Percentiles rank a stretch among this genome's conserved stretches.
Evolutionary conservation across 2,888 invertebrate species (phyloP).

Genomic region (Aquatica leii): DNA sequence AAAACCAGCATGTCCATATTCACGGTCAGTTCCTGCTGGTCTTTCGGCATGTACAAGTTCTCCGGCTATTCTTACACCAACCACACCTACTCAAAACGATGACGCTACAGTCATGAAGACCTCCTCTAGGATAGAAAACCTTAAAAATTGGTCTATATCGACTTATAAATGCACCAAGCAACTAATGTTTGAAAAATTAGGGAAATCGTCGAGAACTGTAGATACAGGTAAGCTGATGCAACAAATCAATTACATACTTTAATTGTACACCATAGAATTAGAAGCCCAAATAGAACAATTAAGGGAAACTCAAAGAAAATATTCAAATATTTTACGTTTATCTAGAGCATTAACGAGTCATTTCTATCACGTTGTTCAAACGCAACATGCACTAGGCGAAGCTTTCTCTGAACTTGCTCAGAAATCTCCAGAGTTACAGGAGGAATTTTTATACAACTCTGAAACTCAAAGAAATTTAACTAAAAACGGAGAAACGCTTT

Average conservation of each 20-base stretch:
- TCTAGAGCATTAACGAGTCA: constrained; percentile 87
- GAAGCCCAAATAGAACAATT: constrained; percentile 93
- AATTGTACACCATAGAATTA: constrained; percentile 70
- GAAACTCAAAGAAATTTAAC: constrained; percentile 94
- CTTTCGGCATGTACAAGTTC: constrained; percentile 57
- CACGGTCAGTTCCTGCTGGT: constrained; percentile 76
- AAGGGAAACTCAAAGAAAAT: constrained; percentile 93
- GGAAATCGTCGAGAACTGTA: constrained; percentile 90
- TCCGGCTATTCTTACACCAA: constrained; percentile 63
- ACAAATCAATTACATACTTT: neutral
- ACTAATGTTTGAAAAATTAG: constrained; percentile 93
- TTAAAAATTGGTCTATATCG: constrained; percentile 97
- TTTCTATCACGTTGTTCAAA: constrained; percentile 86
- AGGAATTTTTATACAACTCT: constrained; percentile 93
- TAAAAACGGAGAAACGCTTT: constrained; percentile 91
- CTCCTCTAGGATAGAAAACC: constrained; percentile 86
- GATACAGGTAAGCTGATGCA: constrained; percentile 72
- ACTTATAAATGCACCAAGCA: constrained; percentile 99
- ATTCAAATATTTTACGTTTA: constrained; percentile 85
- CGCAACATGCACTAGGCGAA: constrained; percentile 88
- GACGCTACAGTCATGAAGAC: constrained; percentile 71
- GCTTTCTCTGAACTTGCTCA: constrained; percentile 95
- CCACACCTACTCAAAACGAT: constrained; percentile 63
- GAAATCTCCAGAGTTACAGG: constrained; percentile 94
- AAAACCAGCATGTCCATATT: constrained; percentile 70